Conservation (phyloP, 2,113 vertebrate species). For the Megaptera novaeangliae region DNA sequence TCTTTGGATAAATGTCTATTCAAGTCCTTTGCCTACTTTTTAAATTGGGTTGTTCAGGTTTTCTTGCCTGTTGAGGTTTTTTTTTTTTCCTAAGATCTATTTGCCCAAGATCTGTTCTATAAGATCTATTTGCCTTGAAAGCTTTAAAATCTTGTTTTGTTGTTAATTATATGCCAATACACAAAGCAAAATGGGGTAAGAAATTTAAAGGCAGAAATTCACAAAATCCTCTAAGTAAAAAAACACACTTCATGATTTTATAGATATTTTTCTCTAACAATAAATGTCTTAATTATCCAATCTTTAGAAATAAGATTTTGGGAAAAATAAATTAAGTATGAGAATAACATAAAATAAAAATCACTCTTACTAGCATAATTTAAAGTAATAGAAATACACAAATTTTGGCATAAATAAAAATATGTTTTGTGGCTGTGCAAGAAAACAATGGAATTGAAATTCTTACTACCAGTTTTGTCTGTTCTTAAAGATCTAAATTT, state of each 20-base stretch:
- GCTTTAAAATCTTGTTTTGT: neutral
- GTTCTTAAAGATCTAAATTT: neutral
- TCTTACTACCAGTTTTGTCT: neutral
- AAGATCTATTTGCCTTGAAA: neutral
- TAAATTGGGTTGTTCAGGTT: neutral
- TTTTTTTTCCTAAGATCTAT: neutral
- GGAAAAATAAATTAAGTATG: neutral
- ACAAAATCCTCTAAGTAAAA: neutral
- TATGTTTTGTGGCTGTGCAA: neutral
- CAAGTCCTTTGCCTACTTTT: neutral
- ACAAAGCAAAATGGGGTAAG: neutral
- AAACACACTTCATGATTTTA: neutral
- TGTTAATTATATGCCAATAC: neutral
- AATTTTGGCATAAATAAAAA: neutral
- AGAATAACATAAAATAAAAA: neutral
- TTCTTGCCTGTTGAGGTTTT: neutral
- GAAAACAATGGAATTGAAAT: neutral
- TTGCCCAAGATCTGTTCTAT: neutral
- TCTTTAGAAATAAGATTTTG: neutral
- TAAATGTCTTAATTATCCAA: neutral
- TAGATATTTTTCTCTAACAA: neutral
- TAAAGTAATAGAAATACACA: neutral
- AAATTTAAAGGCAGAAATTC: neutral
- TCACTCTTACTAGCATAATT: neutral
- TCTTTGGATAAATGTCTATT: neutral